These are phyloP conservation scores for Papilio aristodemus DNA, from an alignment of 1,140 invertebrate genomes.

Conservation along the genomic window DNA sequence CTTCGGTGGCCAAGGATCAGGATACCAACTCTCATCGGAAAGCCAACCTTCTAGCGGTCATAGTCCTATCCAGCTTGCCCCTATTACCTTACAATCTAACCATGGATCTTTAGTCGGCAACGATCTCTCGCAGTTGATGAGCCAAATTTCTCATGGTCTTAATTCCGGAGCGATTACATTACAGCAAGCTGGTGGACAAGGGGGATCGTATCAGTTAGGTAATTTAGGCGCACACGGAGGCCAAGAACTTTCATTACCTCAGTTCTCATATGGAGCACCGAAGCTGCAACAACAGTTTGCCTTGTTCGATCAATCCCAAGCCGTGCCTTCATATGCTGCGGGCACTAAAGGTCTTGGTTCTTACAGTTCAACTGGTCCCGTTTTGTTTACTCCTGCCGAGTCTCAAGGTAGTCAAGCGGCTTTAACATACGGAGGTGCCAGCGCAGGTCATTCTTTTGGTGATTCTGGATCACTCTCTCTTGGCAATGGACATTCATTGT, in stretches of 20 bases:
- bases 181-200: slow-evolving; percentile 49
- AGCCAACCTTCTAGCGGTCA: slow-evolving; percentile 55
- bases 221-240: slow-evolving; percentile 45
- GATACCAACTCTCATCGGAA: slow-evolving; percentile 59
- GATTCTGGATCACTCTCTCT: slow-evolving; percentile 44
- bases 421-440: slow-evolving; percentile 51
- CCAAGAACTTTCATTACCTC: slow-evolving; percentile 48
- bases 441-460: slow-evolving; percentile 52
- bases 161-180: slow-evolving; percentile 60
- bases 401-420: slow-evolving; percentile 46
- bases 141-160: slow-evolving; percentile 63
- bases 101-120: slow-evolving; percentile 54
- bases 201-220: slow-evolving; percentile 46
- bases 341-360: slow-evolving; percentile 67
- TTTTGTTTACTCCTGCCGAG: slow-evolving; percentile 62
- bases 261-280: slow-evolving; percentile 53
- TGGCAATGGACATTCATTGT: slow-evolving; percentile 45
- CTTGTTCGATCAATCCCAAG: slow-evolving; percentile 45
- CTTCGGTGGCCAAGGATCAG: slow-evolving; percentile 51
- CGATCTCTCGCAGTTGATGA: slow-evolving; percentile 71
- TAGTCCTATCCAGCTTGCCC: slow-evolving; percentile 61
- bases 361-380: slow-evolving; percentile 67
- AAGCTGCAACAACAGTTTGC: slow-evolving; percentile 54
- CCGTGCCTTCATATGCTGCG: slow-evolving; percentile 60
- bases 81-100: slow-evolving; percentile 61